Evolutionary conservation across 2,888 invertebrate genomes (phyloP).

Genomic region (Latrodectus elegans): DNA sequence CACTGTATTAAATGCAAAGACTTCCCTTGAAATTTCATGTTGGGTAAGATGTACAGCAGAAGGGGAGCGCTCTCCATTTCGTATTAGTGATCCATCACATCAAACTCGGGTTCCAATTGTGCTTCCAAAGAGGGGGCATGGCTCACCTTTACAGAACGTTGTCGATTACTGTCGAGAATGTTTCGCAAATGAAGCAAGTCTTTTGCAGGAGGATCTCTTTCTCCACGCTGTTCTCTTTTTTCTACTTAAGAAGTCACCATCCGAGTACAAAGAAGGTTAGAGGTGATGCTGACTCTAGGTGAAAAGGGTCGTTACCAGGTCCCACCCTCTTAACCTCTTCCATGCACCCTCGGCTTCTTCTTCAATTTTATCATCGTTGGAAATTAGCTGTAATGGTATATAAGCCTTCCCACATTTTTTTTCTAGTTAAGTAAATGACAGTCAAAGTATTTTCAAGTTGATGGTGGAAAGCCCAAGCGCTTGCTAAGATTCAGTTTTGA

Average conservation of each 20-base stretch:
- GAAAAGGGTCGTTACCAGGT: background rate
- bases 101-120: slow-evolving; percentile 39
- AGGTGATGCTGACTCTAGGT: slow-evolving; percentile 17
- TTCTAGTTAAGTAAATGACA: too few species aligned
- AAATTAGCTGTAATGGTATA: background rate
- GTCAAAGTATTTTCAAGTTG: too few species aligned
- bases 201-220: slow-evolving; percentile 17
- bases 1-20: slow-evolving; percentile 60
- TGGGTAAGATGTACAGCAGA: slow-evolving; percentile 36
- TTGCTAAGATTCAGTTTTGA: too few species aligned
- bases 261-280: slow-evolving; percentile 26
- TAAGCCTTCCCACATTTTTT: too few species aligned
- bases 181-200: slow-evolving; percentile 46
- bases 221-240: slow-evolving; percentile 5
- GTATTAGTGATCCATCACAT: slow-evolving; percentile 57
- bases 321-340: background rate
- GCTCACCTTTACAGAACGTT: slow-evolving; percentile 46
- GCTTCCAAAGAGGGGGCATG: slow-evolving; percentile 44
- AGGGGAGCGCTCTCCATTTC: slow-evolving; percentile 29
- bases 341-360: background rate
- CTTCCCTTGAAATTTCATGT: slow-evolving; percentile 45
- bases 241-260: background rate
- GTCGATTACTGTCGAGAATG: slow-evolving; percentile 57
- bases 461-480: too few species aligned
- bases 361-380: background rate